phyloP scores from a whole-genome alignment of 2,888 invertebrate genomes.

The Drosophila limbata region DNA sequence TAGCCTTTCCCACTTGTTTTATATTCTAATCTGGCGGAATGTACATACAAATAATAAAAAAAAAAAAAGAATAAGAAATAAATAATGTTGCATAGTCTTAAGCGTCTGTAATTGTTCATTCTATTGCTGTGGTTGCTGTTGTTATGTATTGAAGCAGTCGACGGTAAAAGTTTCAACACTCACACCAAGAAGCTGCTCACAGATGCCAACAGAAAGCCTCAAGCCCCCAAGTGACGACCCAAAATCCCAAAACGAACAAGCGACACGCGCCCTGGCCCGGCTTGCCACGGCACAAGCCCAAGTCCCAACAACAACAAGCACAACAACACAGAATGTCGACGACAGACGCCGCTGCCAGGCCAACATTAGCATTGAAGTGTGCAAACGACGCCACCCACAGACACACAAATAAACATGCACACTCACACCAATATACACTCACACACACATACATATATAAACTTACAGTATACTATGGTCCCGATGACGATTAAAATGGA shows the following conservation, averaged over 20 bases:
- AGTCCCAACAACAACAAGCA: constrained; percentile 6
- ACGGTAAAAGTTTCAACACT: constrained; percentile 54
- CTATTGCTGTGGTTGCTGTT: constrained; percentile 28
- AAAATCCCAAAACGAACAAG: constrained; percentile 76
- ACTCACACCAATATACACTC: constrained; percentile 14
- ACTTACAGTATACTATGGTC: too few species aligned
- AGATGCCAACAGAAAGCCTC: constrained; percentile 23
- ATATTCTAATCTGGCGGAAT: constrained; percentile 17
- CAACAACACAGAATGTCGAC: constrained; percentile 71
- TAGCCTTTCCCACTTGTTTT: too few species aligned
- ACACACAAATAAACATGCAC: constrained; percentile 46
- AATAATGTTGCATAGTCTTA: constrained; percentile 34
- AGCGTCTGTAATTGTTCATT: constrained; percentile 55
- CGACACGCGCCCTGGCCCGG: constrained; percentile 73
- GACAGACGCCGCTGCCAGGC: constrained; percentile 77
- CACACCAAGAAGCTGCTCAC: constrained; percentile 46
- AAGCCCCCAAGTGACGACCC: constrained; percentile 49
- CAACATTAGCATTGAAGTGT: constrained; percentile 83
- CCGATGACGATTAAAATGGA: too few species aligned
- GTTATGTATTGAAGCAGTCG: constrained; percentile 48
- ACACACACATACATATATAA: constrained; percentile 25
- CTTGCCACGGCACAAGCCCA: constrained; percentile 45
- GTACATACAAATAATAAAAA: constrained; percentile 14
- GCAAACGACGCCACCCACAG: constrained; percentile 76
- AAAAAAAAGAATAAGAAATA: background rate